Percentiles rank a stretch among this genome's conserved stretches.
Conservation (phyloP, 2,797 vertebrate species). For the Valencia hispanica region DNA sequence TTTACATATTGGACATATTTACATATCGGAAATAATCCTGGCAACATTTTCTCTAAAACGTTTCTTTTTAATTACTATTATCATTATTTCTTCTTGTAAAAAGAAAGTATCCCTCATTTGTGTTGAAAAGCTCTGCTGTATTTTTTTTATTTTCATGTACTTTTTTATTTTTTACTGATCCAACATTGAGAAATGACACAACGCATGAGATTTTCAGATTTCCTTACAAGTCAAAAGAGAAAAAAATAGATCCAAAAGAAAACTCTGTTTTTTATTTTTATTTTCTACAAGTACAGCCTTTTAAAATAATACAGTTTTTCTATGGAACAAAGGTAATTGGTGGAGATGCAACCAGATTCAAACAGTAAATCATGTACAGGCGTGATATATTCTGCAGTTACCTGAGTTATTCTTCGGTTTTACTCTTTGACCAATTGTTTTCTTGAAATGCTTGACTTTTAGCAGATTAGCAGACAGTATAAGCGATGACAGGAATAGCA, state of each 20-base stretch:
- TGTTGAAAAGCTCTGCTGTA: slow-evolving; percentile 79
- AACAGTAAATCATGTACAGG: slow-evolving; percentile 66
- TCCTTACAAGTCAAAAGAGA: slow-evolving; percentile 69
- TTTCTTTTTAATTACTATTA: slow-evolving; percentile 77
- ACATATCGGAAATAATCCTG: slow-evolving; percentile 89
- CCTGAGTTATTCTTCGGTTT: slow-evolving; percentile 85
- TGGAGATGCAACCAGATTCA: slow-evolving; percentile 52
- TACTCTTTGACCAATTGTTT: slow-evolving; percentile 71
- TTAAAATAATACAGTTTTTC: slow-evolving; percentile 69
- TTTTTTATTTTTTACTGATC: slow-evolving; percentile 60
- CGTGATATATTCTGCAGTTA: slow-evolving; percentile 78
- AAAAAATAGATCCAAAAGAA: slow-evolving; percentile 75
- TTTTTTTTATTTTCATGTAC: not conserved
- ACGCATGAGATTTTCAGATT: slow-evolving; percentile 71
- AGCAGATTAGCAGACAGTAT: slow-evolving; percentile 68
- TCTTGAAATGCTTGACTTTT: slow-evolving; percentile 68
- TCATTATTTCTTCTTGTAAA: slow-evolving; percentile 56
- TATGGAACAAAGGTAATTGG: slow-evolving; percentile 56
- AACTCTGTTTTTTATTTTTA: slow-evolving; percentile 62
- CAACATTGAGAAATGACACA: slow-evolving; percentile 79
- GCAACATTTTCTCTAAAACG: slow-evolving; percentile 88
- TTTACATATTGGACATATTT: slow-evolving; percentile 98
- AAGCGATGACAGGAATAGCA: slow-evolving; percentile 55
- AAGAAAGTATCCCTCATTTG: slow-evolving; percentile 74
- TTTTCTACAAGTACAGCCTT: slow-evolving; percentile 68